phyloP scores from a whole-genome alignment of 2,113 vertebrate genomes.

The Marcusenius ussheri region DNA sequence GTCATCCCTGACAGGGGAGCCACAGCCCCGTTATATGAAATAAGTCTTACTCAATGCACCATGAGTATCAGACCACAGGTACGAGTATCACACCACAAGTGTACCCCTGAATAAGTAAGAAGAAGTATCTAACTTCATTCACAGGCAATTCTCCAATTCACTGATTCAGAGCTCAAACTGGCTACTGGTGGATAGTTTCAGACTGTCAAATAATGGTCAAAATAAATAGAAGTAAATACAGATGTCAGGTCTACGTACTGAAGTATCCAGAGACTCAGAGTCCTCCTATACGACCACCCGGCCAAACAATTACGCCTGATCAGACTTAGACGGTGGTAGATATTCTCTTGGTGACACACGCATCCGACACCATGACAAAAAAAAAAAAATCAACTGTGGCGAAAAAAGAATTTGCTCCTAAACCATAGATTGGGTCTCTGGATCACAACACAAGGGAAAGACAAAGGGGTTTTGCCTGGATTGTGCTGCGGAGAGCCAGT shows the following conservation, averaged over 20 bases:
- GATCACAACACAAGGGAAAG: neutral
- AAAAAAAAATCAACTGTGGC: neutral
- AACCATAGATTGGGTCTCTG: neutral
- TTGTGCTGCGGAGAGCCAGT: neutral
- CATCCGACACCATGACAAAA: neutral
- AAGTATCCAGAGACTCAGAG: neutral
- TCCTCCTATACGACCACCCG: neutral
- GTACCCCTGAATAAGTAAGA: neutral
- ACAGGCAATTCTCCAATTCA: neutral
- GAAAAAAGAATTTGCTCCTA: neutral
- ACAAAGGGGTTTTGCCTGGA: constrained; percentile 8
- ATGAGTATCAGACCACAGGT: neutral
- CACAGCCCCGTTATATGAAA: neutral
- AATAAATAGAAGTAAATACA: neutral
- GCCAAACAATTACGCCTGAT: neutral
- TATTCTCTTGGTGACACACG: neutral
- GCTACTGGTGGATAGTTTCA: neutral
- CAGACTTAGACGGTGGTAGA: neutral
- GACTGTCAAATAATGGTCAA: neutral
- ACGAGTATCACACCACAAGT: neutral
- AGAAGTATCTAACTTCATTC: neutral
- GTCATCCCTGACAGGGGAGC: neutral
- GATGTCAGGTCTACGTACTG: neutral
- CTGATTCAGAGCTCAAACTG: neutral
- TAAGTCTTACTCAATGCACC: neutral